Conservation (phyloP, 2,797 vertebrate genomes). For the Xyrichtys novacula region DNA sequence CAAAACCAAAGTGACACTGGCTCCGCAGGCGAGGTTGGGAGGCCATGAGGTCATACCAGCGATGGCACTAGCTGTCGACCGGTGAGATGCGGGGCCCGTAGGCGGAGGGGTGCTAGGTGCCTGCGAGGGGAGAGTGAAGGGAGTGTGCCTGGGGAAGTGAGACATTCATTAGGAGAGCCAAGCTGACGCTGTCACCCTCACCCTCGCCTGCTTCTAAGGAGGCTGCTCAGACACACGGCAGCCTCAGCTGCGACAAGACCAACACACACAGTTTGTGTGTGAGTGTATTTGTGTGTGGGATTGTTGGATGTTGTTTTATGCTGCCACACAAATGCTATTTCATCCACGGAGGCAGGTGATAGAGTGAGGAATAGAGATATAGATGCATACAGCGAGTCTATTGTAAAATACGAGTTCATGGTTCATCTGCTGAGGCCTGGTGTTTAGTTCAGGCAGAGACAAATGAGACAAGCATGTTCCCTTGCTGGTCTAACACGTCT, state of each 20-base stretch:
- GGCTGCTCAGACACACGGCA: constrained; percentile 75
- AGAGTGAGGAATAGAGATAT: constrained; percentile 38
- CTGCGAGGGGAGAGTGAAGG: constrained; percentile 78
- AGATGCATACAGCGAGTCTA: constrained; percentile 26
- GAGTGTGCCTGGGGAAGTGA: constrained; percentile 83
- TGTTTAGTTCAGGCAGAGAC: constrained; percentile 66
- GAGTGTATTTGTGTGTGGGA: constrained; percentile 58
- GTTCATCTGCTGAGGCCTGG: constrained; percentile 61
- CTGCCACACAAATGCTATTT: constrained; percentile 58
- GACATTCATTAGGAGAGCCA: constrained; percentile 89
- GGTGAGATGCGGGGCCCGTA: constrained; percentile 76
- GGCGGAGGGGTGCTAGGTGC: constrained; percentile 79
- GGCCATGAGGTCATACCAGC: constrained; percentile 83
- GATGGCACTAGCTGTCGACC: constrained; percentile 83
- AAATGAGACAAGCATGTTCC: constrained; percentile 69
- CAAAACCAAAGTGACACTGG: constrained; percentile 85
- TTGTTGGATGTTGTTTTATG: constrained; percentile 65
- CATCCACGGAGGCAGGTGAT: constrained; percentile 50
- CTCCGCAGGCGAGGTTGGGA: constrained; percentile 79
- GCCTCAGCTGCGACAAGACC: constrained; percentile 73
- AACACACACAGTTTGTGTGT: constrained; percentile 61
- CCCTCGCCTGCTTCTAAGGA: constrained; percentile 79
- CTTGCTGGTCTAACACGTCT: constrained; percentile 57
- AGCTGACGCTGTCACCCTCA: constrained; percentile 86
- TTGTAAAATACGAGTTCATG: constrained; percentile 60